phyloP scores from a whole-genome alignment of 2,797 vertebrate genomes.

The Molossus molossus region DNA sequence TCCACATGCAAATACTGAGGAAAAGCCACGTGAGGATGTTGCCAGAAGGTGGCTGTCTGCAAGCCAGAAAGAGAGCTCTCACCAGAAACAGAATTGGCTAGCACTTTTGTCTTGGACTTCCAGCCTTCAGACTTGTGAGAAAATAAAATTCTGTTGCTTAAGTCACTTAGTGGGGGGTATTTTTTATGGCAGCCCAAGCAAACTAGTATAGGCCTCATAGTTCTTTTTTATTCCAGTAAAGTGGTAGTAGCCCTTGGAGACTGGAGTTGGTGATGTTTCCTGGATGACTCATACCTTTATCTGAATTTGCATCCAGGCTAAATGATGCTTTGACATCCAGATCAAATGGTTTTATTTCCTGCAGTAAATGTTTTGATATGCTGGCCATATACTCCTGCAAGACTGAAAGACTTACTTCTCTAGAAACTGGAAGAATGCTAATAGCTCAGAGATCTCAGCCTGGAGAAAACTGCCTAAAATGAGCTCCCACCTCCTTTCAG shows the following conservation, averaged over 20 bases:
- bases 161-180: background rate
- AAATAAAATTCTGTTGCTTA: background rate
- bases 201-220: background rate
- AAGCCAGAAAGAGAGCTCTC: background rate
- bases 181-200: background rate
- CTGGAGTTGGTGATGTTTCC: fast-evolving
- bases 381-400: background rate
- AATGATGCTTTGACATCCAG: background rate
- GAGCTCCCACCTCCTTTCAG: background rate
- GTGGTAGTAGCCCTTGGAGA: no score
- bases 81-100: background rate
- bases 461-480: background rate
- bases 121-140: background rate
- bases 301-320: background rate
- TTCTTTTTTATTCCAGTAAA: background rate
- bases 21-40: background rate
- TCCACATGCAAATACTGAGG: background rate
- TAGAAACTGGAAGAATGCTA: background rate
- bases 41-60: background rate
- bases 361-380: background rate
- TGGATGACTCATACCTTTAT: background rate
- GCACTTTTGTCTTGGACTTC: background rate
- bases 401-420: background rate
- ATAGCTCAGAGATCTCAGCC: background rate
- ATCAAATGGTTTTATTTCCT: background rate